Percentiles rank a stretch among this genome's conserved stretches.
Conservation (phyloP, 2,888 invertebrate genomes). For the Drosophila pseudotalamancana region DNA sequence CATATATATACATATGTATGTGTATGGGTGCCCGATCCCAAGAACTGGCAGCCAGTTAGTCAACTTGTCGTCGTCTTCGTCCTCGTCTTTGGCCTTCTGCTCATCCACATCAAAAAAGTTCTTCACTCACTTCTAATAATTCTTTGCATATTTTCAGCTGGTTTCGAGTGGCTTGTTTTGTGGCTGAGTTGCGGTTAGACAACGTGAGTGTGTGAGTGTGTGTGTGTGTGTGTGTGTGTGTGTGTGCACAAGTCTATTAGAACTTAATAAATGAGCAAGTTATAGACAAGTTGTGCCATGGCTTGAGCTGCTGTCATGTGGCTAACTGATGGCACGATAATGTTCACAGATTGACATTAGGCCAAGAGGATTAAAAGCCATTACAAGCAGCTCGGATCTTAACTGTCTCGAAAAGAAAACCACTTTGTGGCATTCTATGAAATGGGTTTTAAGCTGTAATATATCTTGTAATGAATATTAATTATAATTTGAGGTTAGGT, state of each 20-base stretch:
- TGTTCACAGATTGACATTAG: slow-evolving; percentile 43
- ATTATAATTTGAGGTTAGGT: not conserved
- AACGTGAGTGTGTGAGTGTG: not conserved
- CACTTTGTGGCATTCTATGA: not conserved
- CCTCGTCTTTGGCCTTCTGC: not conserved
- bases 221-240: not conserved
- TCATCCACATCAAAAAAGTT: slow-evolving; percentile 33
- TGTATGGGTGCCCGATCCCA: not conserved
- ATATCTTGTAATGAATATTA: not conserved
- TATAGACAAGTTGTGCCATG: slow-evolving; percentile 41
- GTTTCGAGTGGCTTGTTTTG: slow-evolving; percentile 57
- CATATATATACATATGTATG: not conserved
- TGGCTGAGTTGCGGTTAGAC: slow-evolving; percentile 22
- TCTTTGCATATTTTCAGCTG: slow-evolving; percentile 67
- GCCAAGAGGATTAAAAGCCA: slow-evolving; percentile 25
- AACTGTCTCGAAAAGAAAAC: not conserved
- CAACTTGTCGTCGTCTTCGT: slow-evolving; percentile 45
- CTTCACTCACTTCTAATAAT: slow-evolving; percentile 52
- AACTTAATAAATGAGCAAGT: slow-evolving; percentile 69
- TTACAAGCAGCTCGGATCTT: slow-evolving; percentile 1
- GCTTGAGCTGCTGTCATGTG: slow-evolving; percentile 32
- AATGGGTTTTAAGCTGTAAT: not conserved
- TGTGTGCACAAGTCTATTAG: slow-evolving; percentile 55
- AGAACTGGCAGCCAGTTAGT: slow-evolving; percentile 44
- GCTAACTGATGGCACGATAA: slow-evolving; percentile 25